These are phyloP conservation scores for Petroica traversi DNA, from an alignment of 2,113 vertebrate species.

Conservation along the genomic window DNA sequence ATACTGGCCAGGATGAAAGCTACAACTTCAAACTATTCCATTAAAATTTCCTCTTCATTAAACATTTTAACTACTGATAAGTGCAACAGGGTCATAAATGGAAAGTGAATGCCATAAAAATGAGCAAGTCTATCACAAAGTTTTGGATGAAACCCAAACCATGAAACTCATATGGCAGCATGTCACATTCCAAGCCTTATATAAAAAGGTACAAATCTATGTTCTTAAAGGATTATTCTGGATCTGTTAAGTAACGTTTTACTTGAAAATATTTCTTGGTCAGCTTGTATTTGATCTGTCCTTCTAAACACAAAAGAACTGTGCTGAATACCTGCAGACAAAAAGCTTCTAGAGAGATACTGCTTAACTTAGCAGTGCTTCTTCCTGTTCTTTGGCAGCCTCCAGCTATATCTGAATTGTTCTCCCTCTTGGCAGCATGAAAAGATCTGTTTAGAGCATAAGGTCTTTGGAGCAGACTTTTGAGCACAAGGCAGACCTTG, in stretches of 20 bases:
- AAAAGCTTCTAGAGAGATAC: background rate
- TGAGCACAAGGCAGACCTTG: background rate
- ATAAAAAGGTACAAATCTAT: background rate
- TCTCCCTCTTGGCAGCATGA: background rate
- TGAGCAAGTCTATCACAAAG: background rate
- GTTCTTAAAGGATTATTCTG: background rate
- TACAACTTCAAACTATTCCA: background rate
- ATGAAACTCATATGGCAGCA: background rate
- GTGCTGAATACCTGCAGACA: background rate
- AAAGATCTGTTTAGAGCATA: constrained; percentile 11
- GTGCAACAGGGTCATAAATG: background rate
- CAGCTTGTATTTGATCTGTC: background rate
- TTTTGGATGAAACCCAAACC: background rate
- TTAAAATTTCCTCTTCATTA: background rate
- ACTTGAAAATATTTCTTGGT: background rate
- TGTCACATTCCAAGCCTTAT: background rate
- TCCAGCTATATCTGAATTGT: background rate
- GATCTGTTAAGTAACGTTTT: background rate
- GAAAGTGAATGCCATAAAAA: background rate
- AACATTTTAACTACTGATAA: background rate
- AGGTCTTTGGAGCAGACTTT: constrained; percentile 21
- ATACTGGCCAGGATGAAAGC: background rate
- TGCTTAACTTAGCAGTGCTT: background rate
- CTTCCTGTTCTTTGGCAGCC: background rate
- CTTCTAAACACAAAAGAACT: background rate